Conservation (phyloP, 2,113 vertebrate genomes). For the Tapirus terrestris region DNA sequence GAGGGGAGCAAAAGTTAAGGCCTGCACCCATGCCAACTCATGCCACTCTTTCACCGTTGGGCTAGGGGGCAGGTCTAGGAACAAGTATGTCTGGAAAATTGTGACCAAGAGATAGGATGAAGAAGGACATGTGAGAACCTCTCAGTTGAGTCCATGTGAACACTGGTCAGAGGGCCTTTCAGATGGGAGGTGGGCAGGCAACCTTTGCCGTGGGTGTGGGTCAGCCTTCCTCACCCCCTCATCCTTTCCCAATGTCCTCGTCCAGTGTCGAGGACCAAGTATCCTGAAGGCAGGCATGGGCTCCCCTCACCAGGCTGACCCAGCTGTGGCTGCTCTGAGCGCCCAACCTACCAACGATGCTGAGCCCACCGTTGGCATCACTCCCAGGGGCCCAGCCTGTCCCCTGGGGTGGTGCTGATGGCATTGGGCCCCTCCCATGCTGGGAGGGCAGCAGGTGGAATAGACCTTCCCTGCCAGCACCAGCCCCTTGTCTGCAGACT, state of each 20-base stretch:
- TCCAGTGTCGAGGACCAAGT: neutral
- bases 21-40: neutral
- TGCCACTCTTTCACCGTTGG: rapidly evolving
- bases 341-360: neutral
- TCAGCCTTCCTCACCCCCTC: neutral
- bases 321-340: neutral
- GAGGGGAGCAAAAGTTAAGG: neutral
- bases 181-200: neutral
- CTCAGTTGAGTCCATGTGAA: rapidly evolving
- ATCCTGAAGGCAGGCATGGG: neutral
- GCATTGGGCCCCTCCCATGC: neutral
- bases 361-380: neutral
- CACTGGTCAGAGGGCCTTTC: neutral
- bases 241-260: too few relatives aligned
- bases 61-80: neutral
- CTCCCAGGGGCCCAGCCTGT: neutral
- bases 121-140: neutral
- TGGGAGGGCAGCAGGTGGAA: neutral
- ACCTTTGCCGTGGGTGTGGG: neutral
- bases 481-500: neutral
- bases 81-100: neutral
- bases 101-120: neutral
- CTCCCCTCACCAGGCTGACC: neutral
- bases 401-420: neutral
- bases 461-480: neutral